Evolutionary conservation across 1,140 invertebrate genomes (phyloP), one percentile per base, ranked within the genome.

Genomic region (Antheraea mylitta): DNA sequence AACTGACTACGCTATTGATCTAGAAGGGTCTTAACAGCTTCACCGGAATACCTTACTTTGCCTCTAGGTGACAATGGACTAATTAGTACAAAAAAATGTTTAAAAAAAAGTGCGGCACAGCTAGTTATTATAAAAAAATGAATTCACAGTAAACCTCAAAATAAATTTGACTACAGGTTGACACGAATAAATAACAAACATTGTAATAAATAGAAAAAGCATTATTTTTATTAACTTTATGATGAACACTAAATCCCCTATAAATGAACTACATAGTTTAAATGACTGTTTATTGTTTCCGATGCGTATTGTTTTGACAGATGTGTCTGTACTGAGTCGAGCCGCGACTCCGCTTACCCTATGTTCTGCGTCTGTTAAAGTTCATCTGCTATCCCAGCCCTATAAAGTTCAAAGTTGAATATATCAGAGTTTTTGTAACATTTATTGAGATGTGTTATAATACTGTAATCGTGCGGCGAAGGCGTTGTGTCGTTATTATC

Each of bases 271-370:
- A n/a, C n/a, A n/a, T n/a, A 73, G 72, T 67, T 64, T 61, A 67
- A 74, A 74, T 67, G 60, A 69, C 72, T 66, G 76, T 82, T 86
- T 85, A 87, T 86, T 81, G 78, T 87, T 87, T 87, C 84, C 85
- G 76, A 77, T 76, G 78, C 66, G 72, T 73, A 76, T 77, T 86
- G 82, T 87, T 90, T 81, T 89, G 84, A 90, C 88, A 90, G 85
- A 89, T 89, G 84, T 79, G 76, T 76, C 30, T 53, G 11, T 64
- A 74, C 72, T 72, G 71, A 70, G 70, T 60, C 61, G 61, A 60
- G 1, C 30, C 30, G 19, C 3, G 22, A 16, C n/a, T n/a, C n/a
- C n/a, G n/a, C n/a, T 36, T 13, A 16, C 22, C 61, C 11, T 53
- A 11, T 16, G 45, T n/a, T 53, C 5, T 53, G 45, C 45, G 11